Evolutionary conservation across 2,113 vertebrate genomes (phyloP).

Genomic region (Callaeas wilsoni): DNA sequence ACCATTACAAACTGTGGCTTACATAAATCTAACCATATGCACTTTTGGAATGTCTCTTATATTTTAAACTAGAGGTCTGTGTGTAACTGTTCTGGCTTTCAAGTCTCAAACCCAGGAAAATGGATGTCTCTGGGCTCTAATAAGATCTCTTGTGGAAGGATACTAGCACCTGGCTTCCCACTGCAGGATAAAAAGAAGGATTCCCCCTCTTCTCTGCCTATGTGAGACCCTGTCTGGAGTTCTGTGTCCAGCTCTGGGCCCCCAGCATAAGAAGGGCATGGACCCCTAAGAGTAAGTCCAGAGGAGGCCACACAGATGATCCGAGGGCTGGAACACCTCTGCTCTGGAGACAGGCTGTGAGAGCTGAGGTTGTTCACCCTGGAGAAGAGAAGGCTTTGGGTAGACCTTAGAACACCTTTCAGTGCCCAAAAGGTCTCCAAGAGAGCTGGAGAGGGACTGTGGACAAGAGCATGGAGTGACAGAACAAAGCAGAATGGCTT

Average conservation of each 20-base stretch:
- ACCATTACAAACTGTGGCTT: constrained; percentile 2
- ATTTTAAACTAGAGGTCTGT: not conserved
- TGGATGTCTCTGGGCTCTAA: not conserved
- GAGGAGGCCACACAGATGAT: not conserved
- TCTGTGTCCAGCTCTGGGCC: not conserved
- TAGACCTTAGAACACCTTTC: not conserved
- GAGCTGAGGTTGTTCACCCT: not conserved
- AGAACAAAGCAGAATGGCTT: not conserved
- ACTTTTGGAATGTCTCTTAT: not conserved
- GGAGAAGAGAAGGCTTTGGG: not conserved
- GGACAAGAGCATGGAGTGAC: not conserved
- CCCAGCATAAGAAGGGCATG: not conserved
- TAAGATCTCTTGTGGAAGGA: not conserved
- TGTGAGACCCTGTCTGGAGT: not conserved
- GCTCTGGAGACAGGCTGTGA: not conserved
- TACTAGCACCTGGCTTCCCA: not conserved
- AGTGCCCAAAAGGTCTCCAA: not conserved
- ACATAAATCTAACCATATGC: constrained; percentile 34
- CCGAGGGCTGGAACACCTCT: not conserved
- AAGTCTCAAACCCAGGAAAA: not conserved
- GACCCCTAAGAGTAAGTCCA: no score
- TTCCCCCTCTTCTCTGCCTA: not conserved
- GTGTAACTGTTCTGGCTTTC: not conserved
- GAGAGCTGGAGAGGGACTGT: not conserved
- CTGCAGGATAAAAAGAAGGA: not conserved